Conservation (phyloP, 53 echinoderm and acorn worm genomes). For the Apostichopus leukothele region DNA sequence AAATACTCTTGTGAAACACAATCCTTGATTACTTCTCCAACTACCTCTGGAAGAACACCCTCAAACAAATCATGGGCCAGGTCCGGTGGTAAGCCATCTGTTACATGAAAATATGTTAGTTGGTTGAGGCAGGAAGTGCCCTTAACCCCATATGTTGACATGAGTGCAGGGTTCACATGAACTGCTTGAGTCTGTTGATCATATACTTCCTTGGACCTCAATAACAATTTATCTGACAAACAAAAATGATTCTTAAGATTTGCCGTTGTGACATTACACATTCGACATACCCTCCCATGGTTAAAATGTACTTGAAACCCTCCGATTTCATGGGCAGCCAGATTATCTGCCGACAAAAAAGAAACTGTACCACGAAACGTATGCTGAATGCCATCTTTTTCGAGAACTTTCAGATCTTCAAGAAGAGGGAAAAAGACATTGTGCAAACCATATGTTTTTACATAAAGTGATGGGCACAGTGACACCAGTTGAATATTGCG, state of each 20-base stretch:
- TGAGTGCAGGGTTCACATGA: neutral
- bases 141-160: conserved; percentile 12
- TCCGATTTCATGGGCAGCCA: conserved; percentile 47
- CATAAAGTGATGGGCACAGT: conserved; percentile 29
- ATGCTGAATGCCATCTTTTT: neutral
- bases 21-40: conserved; percentile 5
- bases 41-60: conserved; percentile 22
- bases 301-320: conserved; percentile 47
- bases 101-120: conserved; percentile 16
- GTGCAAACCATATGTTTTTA: conserved; percentile 21
- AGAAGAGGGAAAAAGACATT: conserved; percentile 32
- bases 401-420: conserved; percentile 28
- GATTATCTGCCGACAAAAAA: conserved; percentile 42
- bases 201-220: neutral
- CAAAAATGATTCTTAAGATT: conserved; percentile 41
- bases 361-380: conserved; percentile 33
- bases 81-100: conserved; percentile 12
- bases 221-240: neutral
- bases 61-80: conserved; percentile 35
- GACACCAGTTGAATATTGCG: conserved; percentile 4
- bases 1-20: conserved; percentile 27
- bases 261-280: neutral
- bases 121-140: conserved; percentile 8
- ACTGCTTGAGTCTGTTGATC: conserved; percentile 7
- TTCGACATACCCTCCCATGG: conserved; percentile 13